These are phyloP conservation scores for Ammospiza nelsoni DNA, from an alignment of 2,113 vertebrate genomes.

Conservation along the genomic window DNA sequence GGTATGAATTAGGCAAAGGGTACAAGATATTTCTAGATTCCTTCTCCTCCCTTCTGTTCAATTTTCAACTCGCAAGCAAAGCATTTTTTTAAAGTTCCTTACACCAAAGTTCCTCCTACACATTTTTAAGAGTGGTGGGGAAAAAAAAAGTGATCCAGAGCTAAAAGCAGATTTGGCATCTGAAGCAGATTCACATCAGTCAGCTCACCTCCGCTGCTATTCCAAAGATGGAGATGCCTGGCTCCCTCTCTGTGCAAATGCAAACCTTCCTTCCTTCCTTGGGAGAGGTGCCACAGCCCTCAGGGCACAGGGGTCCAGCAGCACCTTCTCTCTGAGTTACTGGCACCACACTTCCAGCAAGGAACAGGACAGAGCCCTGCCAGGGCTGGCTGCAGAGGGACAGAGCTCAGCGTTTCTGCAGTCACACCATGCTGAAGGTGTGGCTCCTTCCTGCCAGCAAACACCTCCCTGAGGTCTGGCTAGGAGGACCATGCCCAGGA, in stretches of 20 bases:
- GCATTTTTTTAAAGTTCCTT: not conserved
- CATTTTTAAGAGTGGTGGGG: not conserved
- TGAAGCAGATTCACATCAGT: not conserved
- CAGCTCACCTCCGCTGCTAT: not conserved
- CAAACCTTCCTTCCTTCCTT: not conserved
- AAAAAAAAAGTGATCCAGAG: not conserved
- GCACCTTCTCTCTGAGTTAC: not conserved
- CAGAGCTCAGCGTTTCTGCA: not conserved
- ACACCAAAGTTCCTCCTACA: not conserved
- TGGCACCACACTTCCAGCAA: not conserved
- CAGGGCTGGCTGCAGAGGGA: not conserved
- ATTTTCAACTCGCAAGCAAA: not conserved
- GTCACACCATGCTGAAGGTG: not conserved
- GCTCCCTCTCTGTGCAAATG: not conserved
- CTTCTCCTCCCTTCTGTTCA: not conserved
- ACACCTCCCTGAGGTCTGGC: not conserved
- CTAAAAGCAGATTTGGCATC: slow-evolving; percentile 13
- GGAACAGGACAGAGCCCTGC: not conserved
- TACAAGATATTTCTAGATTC: not conserved
- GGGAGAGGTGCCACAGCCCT: not conserved
- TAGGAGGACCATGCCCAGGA: not conserved
- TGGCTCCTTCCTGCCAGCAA: not conserved
- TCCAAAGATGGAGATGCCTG: not conserved
- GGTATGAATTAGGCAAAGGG: not conserved
- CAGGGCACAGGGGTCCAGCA: not conserved